Evolutionary conservation across 2,797 vertebrate genomes (phyloP).

Genomic region (Sciaenops ocellatus): DNA sequence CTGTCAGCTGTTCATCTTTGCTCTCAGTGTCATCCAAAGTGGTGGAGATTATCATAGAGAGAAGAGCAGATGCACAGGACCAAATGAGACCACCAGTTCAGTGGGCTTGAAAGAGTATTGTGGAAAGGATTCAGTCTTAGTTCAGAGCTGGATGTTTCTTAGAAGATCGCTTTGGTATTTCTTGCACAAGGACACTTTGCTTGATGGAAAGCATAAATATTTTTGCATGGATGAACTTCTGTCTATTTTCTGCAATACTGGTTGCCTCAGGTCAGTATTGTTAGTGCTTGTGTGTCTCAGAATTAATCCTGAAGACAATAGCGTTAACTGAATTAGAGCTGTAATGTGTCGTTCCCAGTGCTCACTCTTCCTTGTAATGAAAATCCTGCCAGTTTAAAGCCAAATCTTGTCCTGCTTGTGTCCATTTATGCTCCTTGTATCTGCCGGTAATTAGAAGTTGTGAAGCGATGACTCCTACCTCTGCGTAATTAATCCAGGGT

Average conservation of each 20-base stretch:
- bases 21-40: conserved; percentile 16
- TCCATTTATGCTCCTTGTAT: conserved; percentile 63
- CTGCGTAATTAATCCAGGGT: conserved; percentile 72
- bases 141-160: conserved; percentile 18
- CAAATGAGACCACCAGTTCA: conserved; percentile 16
- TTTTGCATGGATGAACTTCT: conserved; percentile 5
- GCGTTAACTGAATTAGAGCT: conserved; percentile 22
- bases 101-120: conserved; percentile 2
- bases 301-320: conserved; percentile 42
- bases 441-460: conserved; percentile 74
- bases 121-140: background rate
- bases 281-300: conserved; percentile 21
- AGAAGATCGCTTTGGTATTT: background rate
- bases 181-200: background rate
- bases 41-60: conserved; percentile 23
- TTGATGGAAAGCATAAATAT: conserved; percentile 16
- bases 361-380: conserved; percentile 64
- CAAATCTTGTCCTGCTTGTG: conserved; percentile 42
- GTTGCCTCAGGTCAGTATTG: conserved; percentile 4
- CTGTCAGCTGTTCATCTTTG: conserved; percentile 24
- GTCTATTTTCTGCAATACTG: conserved; percentile 10
- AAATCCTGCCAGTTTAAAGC: conserved; percentile 63
- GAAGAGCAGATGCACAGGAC: conserved; percentile 7
- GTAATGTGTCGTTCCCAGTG: conserved; percentile 24
- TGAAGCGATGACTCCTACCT: conserved; percentile 71